Evolutionary conservation across 2,113 vertebrate species (phyloP).

Genomic region (Leptodactylus fuscus): DNA sequence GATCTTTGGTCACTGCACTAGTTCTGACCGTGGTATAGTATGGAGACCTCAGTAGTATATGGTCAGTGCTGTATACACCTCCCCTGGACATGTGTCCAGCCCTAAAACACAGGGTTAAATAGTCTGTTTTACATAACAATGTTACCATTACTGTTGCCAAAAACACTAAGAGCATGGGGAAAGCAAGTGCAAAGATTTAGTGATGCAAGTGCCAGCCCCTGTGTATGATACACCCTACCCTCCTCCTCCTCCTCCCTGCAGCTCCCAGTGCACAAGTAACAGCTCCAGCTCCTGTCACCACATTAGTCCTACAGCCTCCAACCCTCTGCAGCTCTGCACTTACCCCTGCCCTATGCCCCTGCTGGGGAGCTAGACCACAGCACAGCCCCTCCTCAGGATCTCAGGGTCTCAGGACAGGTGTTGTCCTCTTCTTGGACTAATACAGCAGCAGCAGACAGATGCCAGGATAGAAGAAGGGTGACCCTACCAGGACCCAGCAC

Average conservation of each 20-base stretch:
- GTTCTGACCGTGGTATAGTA: neutral
- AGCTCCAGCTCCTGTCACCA: conserved; percentile 33
- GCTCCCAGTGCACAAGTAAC: no score
- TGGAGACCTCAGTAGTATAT: neutral
- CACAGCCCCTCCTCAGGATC: neutral
- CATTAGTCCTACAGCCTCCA: conserved; percentile 7
- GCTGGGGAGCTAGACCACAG: neutral
- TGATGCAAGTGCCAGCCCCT: conserved; percentile 34
- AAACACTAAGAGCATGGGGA: neutral
- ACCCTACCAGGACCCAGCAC: neutral
- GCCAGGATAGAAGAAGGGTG: conserved; percentile 5
- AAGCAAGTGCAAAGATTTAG: conserved; percentile 42
- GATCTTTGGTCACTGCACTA: no score
- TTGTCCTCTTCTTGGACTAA: conserved; percentile 13
- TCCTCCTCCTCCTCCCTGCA: conserved; percentile 29
- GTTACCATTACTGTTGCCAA: neutral
- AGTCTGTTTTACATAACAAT: neutral
- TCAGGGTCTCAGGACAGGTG: neutral
- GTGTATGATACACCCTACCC: conserved; percentile 18
- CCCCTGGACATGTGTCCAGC: no score
- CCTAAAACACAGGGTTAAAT: neutral
- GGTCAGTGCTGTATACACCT: neutral
- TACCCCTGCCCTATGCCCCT: neutral
- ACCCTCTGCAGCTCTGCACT: neutral
- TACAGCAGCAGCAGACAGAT: conserved; percentile 14